These are phyloP conservation scores for Pantherophis vulpinus DNA, from an alignment of 2,797 vertebrate species.

Conservation along the genomic window DNA sequence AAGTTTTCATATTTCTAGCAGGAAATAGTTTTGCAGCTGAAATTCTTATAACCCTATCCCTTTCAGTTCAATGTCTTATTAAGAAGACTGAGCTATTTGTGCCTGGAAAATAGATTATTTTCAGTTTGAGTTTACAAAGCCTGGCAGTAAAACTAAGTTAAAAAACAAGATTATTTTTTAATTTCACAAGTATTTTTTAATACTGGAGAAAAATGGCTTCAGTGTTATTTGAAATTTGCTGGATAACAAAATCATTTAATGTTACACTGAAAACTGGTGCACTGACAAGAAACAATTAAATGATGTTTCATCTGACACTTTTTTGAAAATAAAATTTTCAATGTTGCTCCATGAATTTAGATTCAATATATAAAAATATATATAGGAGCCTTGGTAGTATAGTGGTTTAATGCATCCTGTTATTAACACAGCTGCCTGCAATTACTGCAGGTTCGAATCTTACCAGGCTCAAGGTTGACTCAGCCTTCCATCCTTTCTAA, in stretches of 20 bases:
- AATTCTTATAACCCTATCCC: neutral
- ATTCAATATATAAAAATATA: neutral
- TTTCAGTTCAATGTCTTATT: neutral
- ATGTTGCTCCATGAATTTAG: neutral
- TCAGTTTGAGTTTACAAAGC: neutral
- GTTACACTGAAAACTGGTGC: neutral
- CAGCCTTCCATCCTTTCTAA: no score
- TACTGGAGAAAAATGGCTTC: neutral
- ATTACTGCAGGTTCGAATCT: no score
- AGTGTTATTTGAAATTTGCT: neutral
- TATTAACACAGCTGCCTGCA: no score
- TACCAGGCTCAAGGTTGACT: no score
- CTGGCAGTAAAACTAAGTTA: neutral
- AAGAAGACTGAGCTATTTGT: neutral
- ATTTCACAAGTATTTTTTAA: neutral
- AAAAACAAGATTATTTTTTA: neutral
- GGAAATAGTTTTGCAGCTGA: neutral
- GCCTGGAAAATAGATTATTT: neutral
- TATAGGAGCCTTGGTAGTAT: no score
- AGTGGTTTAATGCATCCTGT: no score
- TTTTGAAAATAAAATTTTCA: neutral
- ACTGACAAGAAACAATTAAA: neutral
- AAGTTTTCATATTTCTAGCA: neutral
- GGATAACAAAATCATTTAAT: neutral
- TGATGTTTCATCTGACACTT: neutral